Conservation (phyloP, 2,113 vertebrate species). For the Prionailurus viverrinus region DNA sequence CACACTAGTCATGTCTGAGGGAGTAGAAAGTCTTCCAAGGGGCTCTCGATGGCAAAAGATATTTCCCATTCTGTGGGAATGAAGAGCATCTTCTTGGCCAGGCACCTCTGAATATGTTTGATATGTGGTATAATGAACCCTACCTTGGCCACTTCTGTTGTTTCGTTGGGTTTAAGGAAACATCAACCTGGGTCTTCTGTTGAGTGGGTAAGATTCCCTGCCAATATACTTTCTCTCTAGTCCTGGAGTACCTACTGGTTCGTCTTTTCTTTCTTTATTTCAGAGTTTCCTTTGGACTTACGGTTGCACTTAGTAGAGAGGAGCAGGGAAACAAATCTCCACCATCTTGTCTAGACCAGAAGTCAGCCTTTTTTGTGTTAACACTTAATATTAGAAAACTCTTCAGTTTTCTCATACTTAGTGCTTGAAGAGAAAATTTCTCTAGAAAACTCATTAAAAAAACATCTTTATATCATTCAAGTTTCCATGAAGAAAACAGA, state of each 20-base stretch:
- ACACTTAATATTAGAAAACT: background rate
- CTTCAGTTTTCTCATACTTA: background rate
- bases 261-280: background rate
- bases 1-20: background rate
- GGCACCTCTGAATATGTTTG: background rate
- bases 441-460: background rate
- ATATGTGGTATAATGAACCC: rapidly evolving
- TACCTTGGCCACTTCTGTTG: background rate
- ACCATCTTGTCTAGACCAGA: background rate
- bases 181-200: background rate
- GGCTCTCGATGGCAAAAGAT: background rate
- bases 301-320: background rate
- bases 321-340: too few species aligned
- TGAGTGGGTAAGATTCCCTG: background rate
- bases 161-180: background rate
- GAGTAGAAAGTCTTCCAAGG: background rate
- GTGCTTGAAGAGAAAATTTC: background rate
- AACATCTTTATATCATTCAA: background rate
- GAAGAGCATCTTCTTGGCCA: background rate
- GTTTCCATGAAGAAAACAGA: background rate
- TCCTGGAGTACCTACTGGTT: background rate
- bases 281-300: background rate
- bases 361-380: background rate
- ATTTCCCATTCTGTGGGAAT: background rate
- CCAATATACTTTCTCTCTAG: background rate